Percentiles rank a stretch among this genome's conserved stretches.
phyloP scores from a whole-genome alignment of 2,797 vertebrate species.

The Micromesistius poutassou region DNA sequence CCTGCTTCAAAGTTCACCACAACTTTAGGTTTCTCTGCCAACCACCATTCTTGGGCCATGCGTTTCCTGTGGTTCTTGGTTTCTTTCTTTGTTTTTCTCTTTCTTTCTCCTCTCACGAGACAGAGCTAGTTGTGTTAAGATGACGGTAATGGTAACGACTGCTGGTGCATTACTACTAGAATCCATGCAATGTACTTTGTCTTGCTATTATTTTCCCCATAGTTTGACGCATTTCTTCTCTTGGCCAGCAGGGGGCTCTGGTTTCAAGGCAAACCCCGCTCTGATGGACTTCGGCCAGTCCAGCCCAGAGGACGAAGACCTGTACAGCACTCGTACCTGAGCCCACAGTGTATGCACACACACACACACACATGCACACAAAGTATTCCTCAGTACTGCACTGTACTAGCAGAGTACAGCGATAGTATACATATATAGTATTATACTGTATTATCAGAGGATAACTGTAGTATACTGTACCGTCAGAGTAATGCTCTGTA shows the following conservation, averaged over 20 bases:
- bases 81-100: not conserved
- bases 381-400: not conserved
- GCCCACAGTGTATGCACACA: not conserved
- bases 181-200: not conserved
- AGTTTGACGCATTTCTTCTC: conserved; percentile 29
- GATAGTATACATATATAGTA: no score
- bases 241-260: conserved; percentile 48
- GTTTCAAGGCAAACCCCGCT: conserved; percentile 51
- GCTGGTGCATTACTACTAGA: not conserved
- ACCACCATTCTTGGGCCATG: no score
- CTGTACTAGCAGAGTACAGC: not conserved
- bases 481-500: not conserved
- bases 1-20: no score
- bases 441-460: not conserved
- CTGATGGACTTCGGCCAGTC: conserved; percentile 78
- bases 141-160: not conserved
- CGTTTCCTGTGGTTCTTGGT: no score
- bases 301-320: conserved; percentile 83
- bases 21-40: no score
- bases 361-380: not conserved
- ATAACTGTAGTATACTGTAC: not conserved
- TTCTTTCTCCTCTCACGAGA: not conserved
- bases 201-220: not conserved
- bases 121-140: not conserved
- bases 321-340: conserved; percentile 90